Conservation (phyloP, 2,797 vertebrate genomes). For the Sternarchorhynchus goeldii region DNA sequence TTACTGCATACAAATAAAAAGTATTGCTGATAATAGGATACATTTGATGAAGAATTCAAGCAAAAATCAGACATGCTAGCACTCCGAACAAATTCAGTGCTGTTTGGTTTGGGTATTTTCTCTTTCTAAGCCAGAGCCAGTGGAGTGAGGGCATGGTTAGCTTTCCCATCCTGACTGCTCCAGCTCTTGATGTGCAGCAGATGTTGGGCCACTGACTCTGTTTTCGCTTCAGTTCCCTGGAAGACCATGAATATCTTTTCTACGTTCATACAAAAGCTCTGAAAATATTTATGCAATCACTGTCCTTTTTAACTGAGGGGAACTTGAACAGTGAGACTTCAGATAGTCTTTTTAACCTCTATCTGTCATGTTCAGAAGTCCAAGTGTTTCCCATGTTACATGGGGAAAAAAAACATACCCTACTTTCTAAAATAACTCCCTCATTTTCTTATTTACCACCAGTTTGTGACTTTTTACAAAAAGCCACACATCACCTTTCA, state of each 20-base stretch:
- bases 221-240: conserved; percentile 42
- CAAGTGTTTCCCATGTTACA: too few relatives aligned
- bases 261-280: background rate
- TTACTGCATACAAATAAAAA: background rate
- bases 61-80: background rate
- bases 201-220: conserved; percentile 43
- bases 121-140: conserved; percentile 24
- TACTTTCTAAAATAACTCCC: conserved; percentile 1
- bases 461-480: background rate
- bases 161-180: conserved; percentile 29
- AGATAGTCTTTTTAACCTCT: background rate
- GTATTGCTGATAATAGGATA: background rate
- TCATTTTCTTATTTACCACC: conserved; percentile 1
- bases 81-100: conserved; percentile 26
- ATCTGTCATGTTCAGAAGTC: background rate
- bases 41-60: too few relatives aligned
- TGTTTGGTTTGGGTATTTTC: conserved; percentile 11
- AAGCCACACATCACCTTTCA: background rate
- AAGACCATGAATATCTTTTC: conserved; percentile 39
- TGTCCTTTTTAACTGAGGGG: background rate
- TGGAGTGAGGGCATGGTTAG: conserved; percentile 24
- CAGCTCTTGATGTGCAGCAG: conserved; percentile 36
- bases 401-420: too few relatives aligned
- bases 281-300: conserved; percentile 8
- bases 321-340: background rate